Evolutionary conservation across 2,888 invertebrate species (phyloP), one percentile per base, ranked within the genome.

Genomic region (Cloeon dipterum): DNA sequence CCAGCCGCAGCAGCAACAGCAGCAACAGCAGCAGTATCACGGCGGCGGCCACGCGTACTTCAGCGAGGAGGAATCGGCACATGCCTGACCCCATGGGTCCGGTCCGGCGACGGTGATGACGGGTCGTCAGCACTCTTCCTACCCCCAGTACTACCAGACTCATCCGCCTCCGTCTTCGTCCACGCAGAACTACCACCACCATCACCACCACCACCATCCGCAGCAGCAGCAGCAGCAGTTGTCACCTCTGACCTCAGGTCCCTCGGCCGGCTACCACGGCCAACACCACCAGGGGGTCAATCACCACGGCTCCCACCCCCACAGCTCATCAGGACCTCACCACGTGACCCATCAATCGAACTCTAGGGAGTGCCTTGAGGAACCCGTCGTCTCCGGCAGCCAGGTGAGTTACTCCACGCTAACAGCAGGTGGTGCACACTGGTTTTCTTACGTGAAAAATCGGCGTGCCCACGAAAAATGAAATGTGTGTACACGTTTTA

Each of bases 341-440:
- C 29, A 29, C 14, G 13, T 14, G 14, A n/a, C n/a, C 13, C 29
- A 29, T 14, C 29, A 29, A 14, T 16, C 29, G 7, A n/a, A 16
- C 5, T 14, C 7, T 16, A 29, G 38, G 20, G 38, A 33, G 33
- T 38, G 38, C 34, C 38, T 33, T 20, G 38, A 38, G 25, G 38
- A 38, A 33, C 38, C 38, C 25, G 33, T 33, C 23, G 34, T 38
- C 23, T 38, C 38, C 33, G 38, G 38, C 32, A 38, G 38, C 38
- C 38, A 38, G 38, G 38, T 38, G 38, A 38, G 8, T 23, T 14
- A 11, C 17, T 8, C 13, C 18, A 17, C 14, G 5, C 8, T 11
- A 19, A 18, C 19, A 10, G 17, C 3, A 17, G n/a, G n/a, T n/a
- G n/a, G n/a, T n/a, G n/a, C n/a, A n/a, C n/a, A n/a, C n/a, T n/a